Evolutionary conservation across 2,113 vertebrate genomes (phyloP), one percentile per base, ranked within the genome.

Genomic region (Poecilia latipinna): DNA sequence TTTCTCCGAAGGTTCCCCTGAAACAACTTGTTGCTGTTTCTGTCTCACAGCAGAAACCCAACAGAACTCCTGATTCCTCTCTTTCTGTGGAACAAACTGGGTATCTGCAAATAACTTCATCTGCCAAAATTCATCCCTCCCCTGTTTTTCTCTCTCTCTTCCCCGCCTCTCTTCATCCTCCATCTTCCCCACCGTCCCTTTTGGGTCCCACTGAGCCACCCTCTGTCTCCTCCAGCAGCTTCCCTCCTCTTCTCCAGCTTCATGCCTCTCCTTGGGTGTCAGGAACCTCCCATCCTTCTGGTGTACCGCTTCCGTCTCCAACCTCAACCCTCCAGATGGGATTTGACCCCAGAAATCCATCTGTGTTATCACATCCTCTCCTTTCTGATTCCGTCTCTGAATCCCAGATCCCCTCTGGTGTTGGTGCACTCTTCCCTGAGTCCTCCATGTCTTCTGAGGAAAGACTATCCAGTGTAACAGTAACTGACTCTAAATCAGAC

Each of bases 291-390:
- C 77, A 44, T 39, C 12, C 80, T 10, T 28, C 79, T 74, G 22
- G 51, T 35, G 37, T 74, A 72, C 67, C 85, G 44, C 70, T 48
- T 61, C 51, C n/a, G 3, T 75, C 85, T 68, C 66, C 31, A 2
- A 70, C 81, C 68, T 75, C 22, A 0, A 72, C 61, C 31, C 62
- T 65, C 80, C 74, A 79, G 61, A 86, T 24, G 11, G 37, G 44
- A n/a, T 66, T 70, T 51, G 61, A 60, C 22, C 13, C 60, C 24
- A 48, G 77, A 29, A 74, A 78, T 70, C 29, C 29, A 4, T 48
- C 79, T 35, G 37, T 3, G 3, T 28, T 33, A 26, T 72, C 74
- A 22, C 75, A 51, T 74, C 39, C 64, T 70, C 22, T 61, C 33
- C 54, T 31, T 35, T 51, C 74, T 17, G 31, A 71, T 63, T 28